Base-by-base conservation (phyloP, 2,888 invertebrate genomes). In the Polydrusus cervinus region DNA sequence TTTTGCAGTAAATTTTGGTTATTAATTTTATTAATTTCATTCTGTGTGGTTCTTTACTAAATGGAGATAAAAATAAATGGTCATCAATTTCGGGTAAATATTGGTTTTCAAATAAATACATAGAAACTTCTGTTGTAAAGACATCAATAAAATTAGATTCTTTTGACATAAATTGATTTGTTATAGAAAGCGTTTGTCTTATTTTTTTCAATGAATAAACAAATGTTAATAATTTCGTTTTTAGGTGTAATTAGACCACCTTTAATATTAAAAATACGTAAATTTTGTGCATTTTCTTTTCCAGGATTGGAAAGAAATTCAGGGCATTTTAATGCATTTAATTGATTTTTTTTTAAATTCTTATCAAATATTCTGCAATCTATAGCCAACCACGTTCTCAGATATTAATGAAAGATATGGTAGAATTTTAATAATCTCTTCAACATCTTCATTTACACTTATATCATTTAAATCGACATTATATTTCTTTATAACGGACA, bases 1-100 rank as follows among this genome's bases (percentile, higher is more conserved):
- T 51, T 66, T 66, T 66, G 6, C 18, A 30, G n/a, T 66, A 34
- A 25, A 30, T 66, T 45, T 47, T 51, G 8, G 14, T 30, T 30
- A 30, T 30, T 30, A 30, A 30, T 30, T 30, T 34, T 25, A 25
- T 51, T 14, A 66, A 5, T 14, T 47, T 14, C n/a, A 47, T 7
- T n/a, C n/a, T 1, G 14, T 47, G 14, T n/a, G 11, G 47, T 14
- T n/a, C n/a, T n/a, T n/a, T n/a, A n/a, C n/a, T n/a, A n/a, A n/a
- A n/a, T n/a, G n/a, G n/a, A n/a, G n/a, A n/a, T n/a, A n/a, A n/a
- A n/a, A n/a, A n/a, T n/a, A n/a, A n/a, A n/a, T n/a, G n/a, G n/a
- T 47, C 47, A 47, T 14, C 1, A 14, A 47, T 13, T 1, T 3
- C 14, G 3, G 1, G 7, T 3, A 47, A 14, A 47, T 14, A 47